These are phyloP conservation scores for Thamnophis sirtalis DNA, from an alignment of 2,113 vertebrate species.

Conservation along the genomic window DNA sequence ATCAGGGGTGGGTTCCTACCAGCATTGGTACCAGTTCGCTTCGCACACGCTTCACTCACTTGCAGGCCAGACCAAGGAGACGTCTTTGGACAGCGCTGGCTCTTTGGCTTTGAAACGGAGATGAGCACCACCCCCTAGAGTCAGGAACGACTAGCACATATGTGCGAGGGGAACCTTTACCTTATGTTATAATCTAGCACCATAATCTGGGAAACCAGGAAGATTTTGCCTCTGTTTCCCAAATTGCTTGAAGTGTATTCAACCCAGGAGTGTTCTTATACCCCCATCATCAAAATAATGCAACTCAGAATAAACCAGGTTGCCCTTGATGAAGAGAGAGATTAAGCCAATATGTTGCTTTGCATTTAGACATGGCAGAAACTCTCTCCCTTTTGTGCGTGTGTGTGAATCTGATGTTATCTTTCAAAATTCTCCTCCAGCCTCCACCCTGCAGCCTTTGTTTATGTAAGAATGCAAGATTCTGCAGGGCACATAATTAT, in stretches of 20 bases:
- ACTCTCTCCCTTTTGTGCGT: not conserved
- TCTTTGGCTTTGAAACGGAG: too few species aligned
- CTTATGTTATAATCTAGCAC: not conserved
- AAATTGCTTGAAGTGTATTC: not conserved
- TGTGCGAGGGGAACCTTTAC: too few species aligned
- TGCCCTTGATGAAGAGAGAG: not conserved
- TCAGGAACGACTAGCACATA: too few species aligned
- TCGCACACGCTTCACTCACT: too few species aligned
- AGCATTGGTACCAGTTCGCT: too few species aligned
- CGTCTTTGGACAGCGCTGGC: too few species aligned
- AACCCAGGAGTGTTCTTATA: not conserved
- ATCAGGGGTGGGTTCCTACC: too few species aligned
- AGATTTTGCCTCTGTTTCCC: not conserved
- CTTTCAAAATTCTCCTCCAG: conserved; percentile 11
- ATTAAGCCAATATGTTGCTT: not conserved
- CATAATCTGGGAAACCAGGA: not conserved
- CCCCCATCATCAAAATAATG: not conserved
- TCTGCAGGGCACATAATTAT: conserved; percentile 33
- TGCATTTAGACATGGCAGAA: not conserved
- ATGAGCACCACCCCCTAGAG: too few species aligned
- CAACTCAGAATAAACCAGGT: conserved; percentile 3
- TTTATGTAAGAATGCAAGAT: not conserved
- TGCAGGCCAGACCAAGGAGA: too few species aligned
- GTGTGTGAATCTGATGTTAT: conserved; percentile 15
- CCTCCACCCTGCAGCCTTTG: conserved; percentile 13